Conservation (phyloP, 2,888 invertebrate genomes). For the Drosophila barbarae region DNA sequence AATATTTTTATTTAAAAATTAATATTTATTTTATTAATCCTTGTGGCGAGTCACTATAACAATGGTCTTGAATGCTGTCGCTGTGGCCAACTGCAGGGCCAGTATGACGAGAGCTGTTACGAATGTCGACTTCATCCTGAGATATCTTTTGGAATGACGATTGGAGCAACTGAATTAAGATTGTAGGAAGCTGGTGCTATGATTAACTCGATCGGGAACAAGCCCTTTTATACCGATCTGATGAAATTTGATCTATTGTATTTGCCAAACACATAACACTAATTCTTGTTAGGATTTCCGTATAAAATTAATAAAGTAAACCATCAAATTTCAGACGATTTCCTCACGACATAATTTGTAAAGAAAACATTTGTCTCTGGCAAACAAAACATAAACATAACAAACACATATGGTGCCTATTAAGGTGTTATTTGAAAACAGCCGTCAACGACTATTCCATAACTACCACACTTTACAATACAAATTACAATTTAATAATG, state of each 20-base stretch:
- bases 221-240: background rate
- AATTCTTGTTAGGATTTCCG: background rate
- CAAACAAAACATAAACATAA: background rate
- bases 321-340: background rate
- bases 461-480: background rate
- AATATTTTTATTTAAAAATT: background rate
- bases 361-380: background rate
- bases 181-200: background rate
- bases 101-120: background rate
- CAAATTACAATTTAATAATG: background rate
- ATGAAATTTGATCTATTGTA: background rate
- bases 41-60: background rate
- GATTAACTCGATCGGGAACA: background rate
- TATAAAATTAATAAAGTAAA: background rate
- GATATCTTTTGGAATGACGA: background rate
- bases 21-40: background rate
- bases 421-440: background rate
- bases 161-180: background rate
- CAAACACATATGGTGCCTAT: background rate
- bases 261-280: background rate
- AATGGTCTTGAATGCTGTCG: background rate
- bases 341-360: background rate
- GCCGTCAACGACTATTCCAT: background rate
- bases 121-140: background rate
- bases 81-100: background rate